phyloP scores from a whole-genome alignment of 1,140 invertebrate species.

The Asbolus verrucosus region DNA sequence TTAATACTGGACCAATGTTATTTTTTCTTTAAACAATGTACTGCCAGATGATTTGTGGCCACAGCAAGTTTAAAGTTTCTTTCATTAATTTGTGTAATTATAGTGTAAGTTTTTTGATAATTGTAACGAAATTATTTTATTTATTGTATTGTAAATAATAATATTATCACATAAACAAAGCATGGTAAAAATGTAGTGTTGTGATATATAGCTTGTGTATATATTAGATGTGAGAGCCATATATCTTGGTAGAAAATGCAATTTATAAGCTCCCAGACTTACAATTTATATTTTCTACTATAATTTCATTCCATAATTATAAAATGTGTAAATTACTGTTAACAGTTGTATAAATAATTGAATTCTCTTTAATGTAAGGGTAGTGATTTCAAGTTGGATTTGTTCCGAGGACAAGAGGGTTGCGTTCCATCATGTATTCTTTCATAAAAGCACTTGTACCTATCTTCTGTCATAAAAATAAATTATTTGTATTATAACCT shows the following conservation, averaged over 20 bases:
- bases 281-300: conserved; percentile 45
- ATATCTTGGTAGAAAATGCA: conserved; percentile 46
- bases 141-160: conserved; percentile 44
- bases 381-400: conserved; percentile 28
- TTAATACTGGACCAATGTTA: conserved; percentile 49
- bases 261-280: conserved; percentile 35
- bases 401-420: background rate
- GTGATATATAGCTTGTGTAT: conserved; percentile 59
- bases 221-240: conserved; percentile 53
- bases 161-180: conserved; percentile 46
- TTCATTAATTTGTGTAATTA: conserved; percentile 16
- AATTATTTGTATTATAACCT: conserved; percentile 30
- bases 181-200: conserved; percentile 56
- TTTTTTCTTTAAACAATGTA: conserved; percentile 41
- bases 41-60: conserved; percentile 41
- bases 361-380: conserved; percentile 37
- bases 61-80: conserved; percentile 3
- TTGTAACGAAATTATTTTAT: conserved; percentile 21
- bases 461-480: conserved; percentile 39
- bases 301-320: conserved; percentile 30
- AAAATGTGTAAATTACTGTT: conserved; percentile 36
- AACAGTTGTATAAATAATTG: conserved; percentile 29
- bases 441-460: conserved; percentile 35
- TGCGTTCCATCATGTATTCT: conserved; percentile 8
- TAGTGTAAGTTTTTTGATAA: conserved; percentile 31